These are phyloP conservation scores for Pyrgus malvae DNA, from an alignment of 2,888 invertebrate genomes.

Conservation along the genomic window DNA sequence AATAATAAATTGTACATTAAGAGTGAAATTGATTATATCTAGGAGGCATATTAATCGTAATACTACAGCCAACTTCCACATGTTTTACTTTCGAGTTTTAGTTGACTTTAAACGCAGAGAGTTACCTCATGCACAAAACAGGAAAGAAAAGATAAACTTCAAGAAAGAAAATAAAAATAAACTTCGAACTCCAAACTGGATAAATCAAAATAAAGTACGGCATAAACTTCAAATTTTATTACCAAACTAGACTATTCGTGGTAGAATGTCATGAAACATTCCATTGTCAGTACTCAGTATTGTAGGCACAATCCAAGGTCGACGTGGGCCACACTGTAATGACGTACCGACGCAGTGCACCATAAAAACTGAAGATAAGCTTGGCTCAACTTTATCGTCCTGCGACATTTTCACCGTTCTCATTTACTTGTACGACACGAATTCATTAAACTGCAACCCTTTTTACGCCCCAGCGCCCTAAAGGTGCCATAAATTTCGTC, in stretches of 20 bases:
- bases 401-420: slow-evolving; percentile 33
- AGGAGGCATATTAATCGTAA: too few species aligned
- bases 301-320: slow-evolving; percentile 21
- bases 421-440: slow-evolving; percentile 37
- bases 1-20: not conserved
- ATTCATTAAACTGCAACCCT: not conserved
- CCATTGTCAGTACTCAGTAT: not conserved
- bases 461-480: too few species aligned
- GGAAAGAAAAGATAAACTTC: not conserved
- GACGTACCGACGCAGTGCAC: slow-evolving; percentile 55
- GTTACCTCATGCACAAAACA: too few species aligned
- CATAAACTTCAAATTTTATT: not conserved
- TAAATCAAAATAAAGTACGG: not conserved
- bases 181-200: not conserved
- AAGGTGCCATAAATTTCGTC: too few species aligned
- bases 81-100: too few species aligned
- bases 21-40: too few species aligned
- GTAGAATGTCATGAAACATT: not conserved
- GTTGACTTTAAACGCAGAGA: too few species aligned
- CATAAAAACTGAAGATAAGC: slow-evolving; percentile 74
- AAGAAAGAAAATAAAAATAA: not conserved
- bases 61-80: too few species aligned
- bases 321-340: slow-evolving; percentile 37
- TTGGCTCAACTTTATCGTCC: slow-evolving; percentile 65
- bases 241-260: not conserved